These are phyloP conservation scores for Drosophila cognata DNA, from an alignment of 2,888 invertebrate genomes.

Conservation along the genomic window DNA sequence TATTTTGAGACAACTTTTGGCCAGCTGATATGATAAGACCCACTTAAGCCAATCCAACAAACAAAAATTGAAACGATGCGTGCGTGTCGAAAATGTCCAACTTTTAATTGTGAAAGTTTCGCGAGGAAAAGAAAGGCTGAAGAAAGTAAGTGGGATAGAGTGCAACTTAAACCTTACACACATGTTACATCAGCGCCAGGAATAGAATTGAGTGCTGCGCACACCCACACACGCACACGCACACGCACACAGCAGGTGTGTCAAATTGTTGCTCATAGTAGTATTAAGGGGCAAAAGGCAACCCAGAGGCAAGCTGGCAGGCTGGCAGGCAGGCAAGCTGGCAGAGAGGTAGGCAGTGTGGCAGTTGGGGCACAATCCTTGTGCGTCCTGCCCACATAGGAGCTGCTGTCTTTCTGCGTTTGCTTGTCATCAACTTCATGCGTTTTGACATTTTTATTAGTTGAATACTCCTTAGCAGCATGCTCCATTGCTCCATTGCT, in stretches of 20 bases:
- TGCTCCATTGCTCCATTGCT: conserved; percentile 73
- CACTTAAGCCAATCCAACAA: conserved; percentile 73
- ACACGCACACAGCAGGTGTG: conserved; percentile 68
- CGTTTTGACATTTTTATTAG: conserved; percentile 82
- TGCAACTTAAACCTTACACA: conserved; percentile 30
- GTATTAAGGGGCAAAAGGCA: conserved; percentile 44
- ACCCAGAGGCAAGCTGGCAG: conserved; percentile 11
- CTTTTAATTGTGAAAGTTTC: conserved; percentile 78
- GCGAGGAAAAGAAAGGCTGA: neutral
- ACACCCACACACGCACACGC: neutral
- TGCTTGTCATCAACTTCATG: conserved; percentile 81
- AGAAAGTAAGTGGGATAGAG: conserved; percentile 13
- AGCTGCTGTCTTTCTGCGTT: conserved; percentile 67
- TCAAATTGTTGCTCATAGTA: conserved; percentile 65
- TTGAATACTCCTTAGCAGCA: conserved; percentile 80
- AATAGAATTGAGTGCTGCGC: conserved; percentile 13
- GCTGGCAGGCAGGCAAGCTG: neutral
- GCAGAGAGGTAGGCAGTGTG: neutral
- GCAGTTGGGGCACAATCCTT: conserved; percentile 13
- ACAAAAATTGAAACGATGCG: conserved; percentile 64
- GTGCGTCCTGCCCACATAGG: conserved; percentile 21
- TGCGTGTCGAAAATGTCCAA: conserved; percentile 65
- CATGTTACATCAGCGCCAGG: conserved; percentile 3
- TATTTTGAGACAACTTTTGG: conserved; percentile 40
- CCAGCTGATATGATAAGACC: conserved; percentile 71